A percentile compares a stretch with the other conserved stretches of the same genome.
Conservation (phyloP, 2,797 vertebrate species). For the Arrhamphus sclerolepis region DNA sequence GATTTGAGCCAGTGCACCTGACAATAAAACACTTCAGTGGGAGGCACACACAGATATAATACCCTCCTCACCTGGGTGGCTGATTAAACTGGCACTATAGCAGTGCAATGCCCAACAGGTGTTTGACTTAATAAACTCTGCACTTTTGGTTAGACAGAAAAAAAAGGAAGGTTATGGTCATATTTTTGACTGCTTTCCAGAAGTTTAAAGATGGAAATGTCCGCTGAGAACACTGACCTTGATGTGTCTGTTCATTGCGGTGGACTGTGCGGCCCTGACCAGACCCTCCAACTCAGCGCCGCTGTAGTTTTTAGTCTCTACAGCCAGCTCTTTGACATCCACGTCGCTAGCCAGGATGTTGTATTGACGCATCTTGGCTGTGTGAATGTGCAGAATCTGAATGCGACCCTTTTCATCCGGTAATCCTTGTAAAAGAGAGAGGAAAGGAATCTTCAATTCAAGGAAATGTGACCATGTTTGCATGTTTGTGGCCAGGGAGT, state of each 20-base stretch:
- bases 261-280: conserved; percentile 94
- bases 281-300: conserved; percentile 95
- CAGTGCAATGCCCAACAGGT: conserved; percentile 6
- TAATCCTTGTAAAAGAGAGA: conserved; percentile 77
- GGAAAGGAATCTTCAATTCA: not conserved
- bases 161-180: no score
- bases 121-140: not conserved
- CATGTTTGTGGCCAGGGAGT: no score
- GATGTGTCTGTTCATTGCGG: conserved; percentile 97
- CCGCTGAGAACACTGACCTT: conserved; percentile 81
- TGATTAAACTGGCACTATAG: conserved; percentile 15
- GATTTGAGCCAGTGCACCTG: conserved; percentile 58
- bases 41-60: conserved; percentile 13
- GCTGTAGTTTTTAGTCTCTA: conserved; percentile 95
- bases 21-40: conserved; percentile 62
- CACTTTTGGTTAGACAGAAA: no score
- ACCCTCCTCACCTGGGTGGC: conserved; percentile 30
- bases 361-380: conserved; percentile 88
- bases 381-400: conserved; percentile 96
- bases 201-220: no score
- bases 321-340: conserved; percentile 87
- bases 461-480: no score
- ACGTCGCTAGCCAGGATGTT: conserved; percentile 85
- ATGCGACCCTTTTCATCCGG: conserved; percentile 91
- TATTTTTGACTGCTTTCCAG: no score